Conservation (phyloP, 2,113 vertebrate genomes). For the Nematolebias whitei region DNA sequence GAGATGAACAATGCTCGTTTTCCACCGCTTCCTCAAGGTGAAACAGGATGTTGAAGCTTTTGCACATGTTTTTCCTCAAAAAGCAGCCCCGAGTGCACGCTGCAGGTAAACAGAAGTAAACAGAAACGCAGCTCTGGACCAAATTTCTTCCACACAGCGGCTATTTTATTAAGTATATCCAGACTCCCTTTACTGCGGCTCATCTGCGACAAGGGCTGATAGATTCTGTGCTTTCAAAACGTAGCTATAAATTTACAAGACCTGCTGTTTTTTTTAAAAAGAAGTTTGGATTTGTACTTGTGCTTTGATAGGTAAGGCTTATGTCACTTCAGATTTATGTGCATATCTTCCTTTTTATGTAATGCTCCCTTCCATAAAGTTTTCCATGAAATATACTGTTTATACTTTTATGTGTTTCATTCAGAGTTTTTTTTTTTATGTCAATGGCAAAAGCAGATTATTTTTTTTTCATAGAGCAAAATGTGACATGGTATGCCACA, state of each 20-base stretch:
- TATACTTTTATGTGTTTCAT: constrained; percentile 36
- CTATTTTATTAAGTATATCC: constrained; percentile 55
- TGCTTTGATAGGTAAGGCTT: not conserved
- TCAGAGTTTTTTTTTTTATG: constrained; percentile 23
- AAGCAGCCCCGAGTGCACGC: constrained; percentile 19
- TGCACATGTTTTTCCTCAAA: constrained; percentile 25
- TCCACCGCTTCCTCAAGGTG: constrained; percentile 18
- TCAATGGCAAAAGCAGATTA: constrained; percentile 41
- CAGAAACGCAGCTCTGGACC: constrained; percentile 56
- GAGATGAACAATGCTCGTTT: constrained; percentile 29
- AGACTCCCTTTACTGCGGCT: constrained; percentile 49
- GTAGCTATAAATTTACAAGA: constrained; percentile 14
- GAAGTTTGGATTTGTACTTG: constrained; percentile 12
- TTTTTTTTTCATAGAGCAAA: constrained; percentile 44
- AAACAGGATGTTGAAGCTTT: constrained; percentile 25
- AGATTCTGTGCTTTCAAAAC: constrained; percentile 36
- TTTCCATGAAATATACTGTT: constrained; percentile 27
- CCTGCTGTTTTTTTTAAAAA: constrained; percentile 17
- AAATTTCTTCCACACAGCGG: constrained; percentile 51
- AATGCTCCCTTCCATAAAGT: not conserved
- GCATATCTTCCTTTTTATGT: constrained; percentile 2
- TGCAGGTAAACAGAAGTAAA: constrained; percentile 53
- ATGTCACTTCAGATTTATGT: constrained; percentile 9
- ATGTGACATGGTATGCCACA: constrained; percentile 56
- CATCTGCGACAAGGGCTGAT: constrained; percentile 48